A percentile compares a stretch with the other conserved stretches of the same genome.
Evolutionary conservation across 2,113 vertebrate genomes (phyloP).

Genomic region (Takifugu flavidus): DNA sequence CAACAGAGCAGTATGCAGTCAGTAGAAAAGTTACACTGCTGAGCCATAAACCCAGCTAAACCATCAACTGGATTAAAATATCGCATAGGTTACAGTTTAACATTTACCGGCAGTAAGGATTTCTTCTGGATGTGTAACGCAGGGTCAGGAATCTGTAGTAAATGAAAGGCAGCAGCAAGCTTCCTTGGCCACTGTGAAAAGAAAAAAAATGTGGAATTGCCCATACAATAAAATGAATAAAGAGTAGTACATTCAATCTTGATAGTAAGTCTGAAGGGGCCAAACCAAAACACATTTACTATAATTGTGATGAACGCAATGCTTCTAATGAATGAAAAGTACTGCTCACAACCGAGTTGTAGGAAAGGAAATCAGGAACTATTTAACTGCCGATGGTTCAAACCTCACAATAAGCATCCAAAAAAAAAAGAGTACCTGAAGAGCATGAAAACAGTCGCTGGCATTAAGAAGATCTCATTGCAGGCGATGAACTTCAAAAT

Average conservation of each 20-base stretch:
- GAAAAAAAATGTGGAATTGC: not conserved
- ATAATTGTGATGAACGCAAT: no score
- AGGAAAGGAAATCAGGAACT: not conserved
- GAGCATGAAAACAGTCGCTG: constrained; percentile 96
- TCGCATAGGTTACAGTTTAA: not conserved
- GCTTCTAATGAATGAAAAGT: no score
- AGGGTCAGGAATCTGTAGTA: constrained; percentile 96
- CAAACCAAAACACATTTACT: no score
- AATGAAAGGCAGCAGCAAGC: constrained; percentile 95
- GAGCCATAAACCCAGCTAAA: no score
- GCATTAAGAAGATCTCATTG: constrained; percentile 99
- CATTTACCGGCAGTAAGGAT: constrained; percentile 95
- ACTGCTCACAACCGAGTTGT: not conserved
- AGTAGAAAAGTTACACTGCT: no score
- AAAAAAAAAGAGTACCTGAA: constrained; percentile 81
- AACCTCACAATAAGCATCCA: no score
- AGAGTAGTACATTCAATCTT: no score
- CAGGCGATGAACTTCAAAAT: constrained; percentile 98
- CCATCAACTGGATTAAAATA: no score
- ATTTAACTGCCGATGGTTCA: no score
- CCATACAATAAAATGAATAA: not conserved
- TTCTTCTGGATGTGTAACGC: constrained; percentile 93
- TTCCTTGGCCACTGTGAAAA: constrained; percentile 88
- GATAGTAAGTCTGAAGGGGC: no score
- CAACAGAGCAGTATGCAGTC: no score